Evolutionary conservation across 2,888 invertebrate species (phyloP).

Genomic region (Tetheella fluctuosa): DNA sequence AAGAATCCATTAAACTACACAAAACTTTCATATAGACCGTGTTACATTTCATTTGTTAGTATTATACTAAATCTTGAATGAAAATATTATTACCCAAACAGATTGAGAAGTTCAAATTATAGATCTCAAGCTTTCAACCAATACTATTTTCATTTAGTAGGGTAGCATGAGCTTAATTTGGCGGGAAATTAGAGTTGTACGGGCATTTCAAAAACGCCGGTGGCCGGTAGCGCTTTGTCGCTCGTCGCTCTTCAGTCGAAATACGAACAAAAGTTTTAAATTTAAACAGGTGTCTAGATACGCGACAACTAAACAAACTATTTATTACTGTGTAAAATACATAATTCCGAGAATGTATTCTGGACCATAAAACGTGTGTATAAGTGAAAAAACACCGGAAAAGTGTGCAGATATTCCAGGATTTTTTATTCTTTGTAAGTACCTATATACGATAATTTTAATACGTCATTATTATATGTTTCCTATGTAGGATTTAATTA

Average conservation of each 20-base stretch:
- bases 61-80: background rate
- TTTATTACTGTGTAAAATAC: background rate
- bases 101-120: background rate
- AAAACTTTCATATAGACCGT: background rate
- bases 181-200: conserved; percentile 44
- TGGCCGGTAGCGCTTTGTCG: conserved; percentile 34
- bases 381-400: conserved; percentile 3
- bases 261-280: conserved; percentile 38
- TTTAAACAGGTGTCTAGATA: conserved; percentile 31
- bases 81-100: background rate
- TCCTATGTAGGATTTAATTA: too few species aligned
- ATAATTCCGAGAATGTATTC: background rate
- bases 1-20: background rate
- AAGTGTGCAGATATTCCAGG: background rate
- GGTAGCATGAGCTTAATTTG: conserved; percentile 34
- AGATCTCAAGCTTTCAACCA: background rate
- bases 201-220: conserved; percentile 59
- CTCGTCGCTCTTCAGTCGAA: conserved; percentile 24
- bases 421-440: background rate
- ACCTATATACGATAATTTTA: background rate
- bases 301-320: background rate
- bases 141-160: conserved; percentile 17
- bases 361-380: background rate
- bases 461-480: too few species aligned
- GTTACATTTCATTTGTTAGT: background rate